These are phyloP conservation scores for Myotis lucifugus DNA, from an alignment of 2,113 vertebrate genomes.

Conservation along the genomic window DNA sequence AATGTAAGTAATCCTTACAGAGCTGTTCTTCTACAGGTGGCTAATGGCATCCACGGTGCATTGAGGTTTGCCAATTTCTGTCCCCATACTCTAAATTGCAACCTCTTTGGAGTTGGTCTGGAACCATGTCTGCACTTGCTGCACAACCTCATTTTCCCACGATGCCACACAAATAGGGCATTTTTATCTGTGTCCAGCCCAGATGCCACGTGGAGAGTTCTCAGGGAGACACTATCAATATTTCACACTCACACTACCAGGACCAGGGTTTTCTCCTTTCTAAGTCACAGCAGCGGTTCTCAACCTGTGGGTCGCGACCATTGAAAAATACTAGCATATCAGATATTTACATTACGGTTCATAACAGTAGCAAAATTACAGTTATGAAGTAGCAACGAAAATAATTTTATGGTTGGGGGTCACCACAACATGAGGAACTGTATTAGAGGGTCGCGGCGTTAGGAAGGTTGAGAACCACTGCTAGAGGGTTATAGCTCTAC, in stretches of 20 bases:
- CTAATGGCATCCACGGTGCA: not conserved
- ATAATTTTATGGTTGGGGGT: no score
- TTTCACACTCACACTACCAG: not conserved
- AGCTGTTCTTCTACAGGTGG: not conserved
- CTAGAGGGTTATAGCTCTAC: not conserved
- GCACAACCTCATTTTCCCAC: not conserved
- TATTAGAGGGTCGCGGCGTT: no score
- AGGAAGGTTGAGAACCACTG: no score
- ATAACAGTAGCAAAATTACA: no score
- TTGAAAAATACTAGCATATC: no score
- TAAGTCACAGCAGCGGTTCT: not conserved
- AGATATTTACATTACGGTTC: no score
- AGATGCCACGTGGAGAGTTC: not conserved
- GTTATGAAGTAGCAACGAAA: no score
- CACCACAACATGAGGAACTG: no score
- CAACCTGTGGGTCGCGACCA: no score
- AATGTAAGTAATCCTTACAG: not conserved
- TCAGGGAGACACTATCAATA: not conserved
- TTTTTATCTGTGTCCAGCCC: not conserved
- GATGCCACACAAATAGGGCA: fast-evolving
- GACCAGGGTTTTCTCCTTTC: not conserved
- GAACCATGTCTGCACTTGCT: not conserved
- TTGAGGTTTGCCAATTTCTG: not conserved
- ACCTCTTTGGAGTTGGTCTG: not conserved
- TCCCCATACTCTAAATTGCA: not conserved